Percentiles rank a stretch among this genome's conserved stretches.
phyloP scores from a whole-genome alignment of 2,888 invertebrate genomes.

The Cabera pusaria region DNA sequence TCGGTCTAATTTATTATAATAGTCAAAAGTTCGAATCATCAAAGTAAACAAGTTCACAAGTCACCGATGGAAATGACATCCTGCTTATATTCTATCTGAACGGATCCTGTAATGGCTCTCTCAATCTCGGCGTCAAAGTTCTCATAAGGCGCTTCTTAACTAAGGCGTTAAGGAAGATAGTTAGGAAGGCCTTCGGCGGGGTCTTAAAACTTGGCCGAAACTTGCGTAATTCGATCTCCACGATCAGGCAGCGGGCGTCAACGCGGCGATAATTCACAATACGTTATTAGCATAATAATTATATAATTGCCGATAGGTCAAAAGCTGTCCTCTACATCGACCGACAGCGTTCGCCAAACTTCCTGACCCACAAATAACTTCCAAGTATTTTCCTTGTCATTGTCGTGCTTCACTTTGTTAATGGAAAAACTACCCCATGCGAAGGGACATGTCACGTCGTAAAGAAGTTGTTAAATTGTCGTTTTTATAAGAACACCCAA shows the following conservation, averaged over 20 bases:
- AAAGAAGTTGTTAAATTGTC: constrained; percentile 31
- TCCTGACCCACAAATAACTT: constrained; percentile 9
- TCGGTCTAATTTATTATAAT: too few species aligned
- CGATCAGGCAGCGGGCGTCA: constrained; percentile 64
- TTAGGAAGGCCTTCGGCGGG: constrained; percentile 78
- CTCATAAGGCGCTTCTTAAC: constrained; percentile 82
- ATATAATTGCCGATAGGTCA: constrained; percentile 43
- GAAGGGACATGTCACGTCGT: constrained; percentile 26
- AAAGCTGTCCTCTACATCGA: constrained; percentile 11
- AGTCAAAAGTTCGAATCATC: constrained; percentile 69
- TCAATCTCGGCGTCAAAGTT: constrained; percentile 82
- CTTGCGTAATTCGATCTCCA: constrained; percentile 77
- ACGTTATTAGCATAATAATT: constrained; percentile 74
- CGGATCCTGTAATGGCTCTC: constrained; percentile 81
- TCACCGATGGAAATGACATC: constrained; percentile 79
- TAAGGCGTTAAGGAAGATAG: constrained; percentile 82
- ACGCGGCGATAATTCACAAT: constrained; percentile 71
- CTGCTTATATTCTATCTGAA: constrained; percentile 80
- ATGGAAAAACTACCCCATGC: constrained; percentile 22
- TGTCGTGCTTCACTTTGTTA: constrained; percentile 22
- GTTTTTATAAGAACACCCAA: constrained; percentile 40
- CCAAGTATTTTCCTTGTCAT: constrained; percentile 11
- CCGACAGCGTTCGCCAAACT: constrained; percentile 9
- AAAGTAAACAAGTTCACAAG: constrained; percentile 79
- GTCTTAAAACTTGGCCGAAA: constrained; percentile 78